Conservation (phyloP, 2,113 vertebrate species). For the Ptyas mucosa region DNA sequence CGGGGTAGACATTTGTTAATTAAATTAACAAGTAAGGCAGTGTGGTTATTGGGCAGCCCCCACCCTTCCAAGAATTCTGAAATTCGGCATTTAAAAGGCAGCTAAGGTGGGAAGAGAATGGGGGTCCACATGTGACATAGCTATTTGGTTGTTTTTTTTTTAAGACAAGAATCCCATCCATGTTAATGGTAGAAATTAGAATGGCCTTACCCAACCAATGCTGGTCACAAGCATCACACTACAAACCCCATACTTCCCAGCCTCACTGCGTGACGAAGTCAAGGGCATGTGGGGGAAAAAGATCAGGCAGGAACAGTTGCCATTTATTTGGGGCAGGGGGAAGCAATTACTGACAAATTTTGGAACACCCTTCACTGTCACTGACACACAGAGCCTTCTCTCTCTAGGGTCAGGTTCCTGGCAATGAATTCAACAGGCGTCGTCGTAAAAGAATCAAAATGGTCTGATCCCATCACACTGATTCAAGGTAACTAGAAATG, state of each 20-base stretch:
- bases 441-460: not conserved
- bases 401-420: slow-evolving; percentile 68
- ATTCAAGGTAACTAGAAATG: slow-evolving; percentile 48
- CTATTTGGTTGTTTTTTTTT: not conserved
- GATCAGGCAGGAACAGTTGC: not conserved
- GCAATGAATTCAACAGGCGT: slow-evolving; percentile 15
- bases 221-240: not conserved
- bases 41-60: not conserved
- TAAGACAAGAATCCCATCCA: not conserved
- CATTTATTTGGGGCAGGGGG: not conserved
- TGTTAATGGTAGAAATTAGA: not conserved
- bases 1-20: not conserved
- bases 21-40: not conserved
- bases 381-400: not conserved
- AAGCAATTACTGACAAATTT: not conserved
- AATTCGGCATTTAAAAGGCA: not conserved
- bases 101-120: not conserved
- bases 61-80: not conserved
- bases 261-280: not conserved
- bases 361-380: not conserved
- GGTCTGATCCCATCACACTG: slow-evolving; percentile 35
- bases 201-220: not conserved
- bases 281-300: not conserved
- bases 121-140: not conserved
- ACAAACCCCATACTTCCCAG: not conserved